Evolutionary conservation across 30 jellyfish, hydroid and myxozoan genomes (phyloP).

Genomic region (Aurelia aurita): DNA sequence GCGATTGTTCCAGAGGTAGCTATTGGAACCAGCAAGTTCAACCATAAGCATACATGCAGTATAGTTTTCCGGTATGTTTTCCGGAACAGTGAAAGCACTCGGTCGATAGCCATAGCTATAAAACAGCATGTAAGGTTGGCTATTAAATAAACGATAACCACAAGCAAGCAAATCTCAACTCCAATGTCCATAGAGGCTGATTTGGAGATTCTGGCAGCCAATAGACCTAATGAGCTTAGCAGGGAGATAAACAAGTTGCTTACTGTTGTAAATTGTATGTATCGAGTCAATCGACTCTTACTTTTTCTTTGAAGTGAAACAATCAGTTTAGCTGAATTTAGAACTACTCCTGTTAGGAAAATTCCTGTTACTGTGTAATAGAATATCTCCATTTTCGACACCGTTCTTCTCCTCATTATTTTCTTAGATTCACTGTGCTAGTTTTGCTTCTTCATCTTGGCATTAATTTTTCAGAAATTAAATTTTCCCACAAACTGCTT

Average conservation of each 20-base stretch:
- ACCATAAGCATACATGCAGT: constrained; percentile 1
- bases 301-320: constrained; percentile 6
- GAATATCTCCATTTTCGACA: background rate
- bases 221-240: constrained; percentile 23
- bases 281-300: background rate
- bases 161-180: constrained; percentile 12
- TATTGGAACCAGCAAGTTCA: background rate
- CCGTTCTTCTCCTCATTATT: too few species aligned
- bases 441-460: too few species aligned
- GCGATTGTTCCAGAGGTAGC: constrained; percentile 23
- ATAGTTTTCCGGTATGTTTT: background rate
- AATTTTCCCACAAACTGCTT: too few species aligned
- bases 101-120: constrained; percentile 8
- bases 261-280: constrained; percentile 21
- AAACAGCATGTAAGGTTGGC: constrained; percentile 6
- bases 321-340: constrained; percentile 9
- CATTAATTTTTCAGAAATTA: too few species aligned
- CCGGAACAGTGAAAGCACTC: constrained; percentile 1
- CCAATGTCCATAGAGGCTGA: constrained; percentile 13
- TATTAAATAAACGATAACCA: constrained; percentile 1
- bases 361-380: background rate
- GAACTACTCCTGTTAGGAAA: constrained; percentile 9
- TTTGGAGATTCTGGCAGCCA: constrained; percentile 32
- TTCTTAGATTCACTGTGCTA: too few species aligned
- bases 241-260: background rate